Percentiles rank a stretch among this genome's conserved stretches.
Evolutionary conservation across 2,888 invertebrate species (phyloP).

Genomic region (Sturmia bella): DNA sequence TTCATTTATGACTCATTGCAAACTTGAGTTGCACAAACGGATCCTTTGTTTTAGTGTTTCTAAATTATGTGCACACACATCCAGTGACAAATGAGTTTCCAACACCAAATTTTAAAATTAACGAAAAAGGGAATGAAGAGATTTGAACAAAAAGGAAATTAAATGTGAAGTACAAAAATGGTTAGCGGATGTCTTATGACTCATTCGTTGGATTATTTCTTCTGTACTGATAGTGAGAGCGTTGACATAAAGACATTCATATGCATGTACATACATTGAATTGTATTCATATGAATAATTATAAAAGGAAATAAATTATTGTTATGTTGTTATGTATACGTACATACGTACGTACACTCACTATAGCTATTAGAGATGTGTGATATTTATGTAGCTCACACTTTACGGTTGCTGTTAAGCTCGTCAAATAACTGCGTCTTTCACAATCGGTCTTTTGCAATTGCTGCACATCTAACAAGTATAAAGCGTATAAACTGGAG

Average conservation of each 20-base stretch:
- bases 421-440: too few relatives aligned
- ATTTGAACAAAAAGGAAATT: neutral
- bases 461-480: too few relatives aligned
- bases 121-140: slow-evolving; percentile 4
- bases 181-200: slow-evolving; percentile 50
- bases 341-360: neutral
- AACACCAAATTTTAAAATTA: slow-evolving; percentile 10
- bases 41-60: slow-evolving; percentile 22
- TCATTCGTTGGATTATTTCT: slow-evolving; percentile 35
- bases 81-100: slow-evolving; percentile 4
- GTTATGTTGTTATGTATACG: neutral
- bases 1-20: slow-evolving; percentile 17
- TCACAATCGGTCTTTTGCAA: too few relatives aligned
- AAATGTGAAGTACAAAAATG: slow-evolving; percentile 4
- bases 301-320: too few relatives aligned
- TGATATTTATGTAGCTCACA: too few relatives aligned
- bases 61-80: slow-evolving; percentile 1
- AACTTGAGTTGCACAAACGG: slow-evolving; percentile 1
- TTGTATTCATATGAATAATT: neutral
- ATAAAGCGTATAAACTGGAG: too few relatives aligned
- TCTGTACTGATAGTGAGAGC: slow-evolving; percentile 19
- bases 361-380: too few relatives aligned
- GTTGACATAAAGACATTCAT: neutral
- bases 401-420: too few relatives aligned
- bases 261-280: neutral